Base-by-base conservation (phyloP, 2,113 vertebrate species). In the Girardinichthys multiradiatus region DNA sequence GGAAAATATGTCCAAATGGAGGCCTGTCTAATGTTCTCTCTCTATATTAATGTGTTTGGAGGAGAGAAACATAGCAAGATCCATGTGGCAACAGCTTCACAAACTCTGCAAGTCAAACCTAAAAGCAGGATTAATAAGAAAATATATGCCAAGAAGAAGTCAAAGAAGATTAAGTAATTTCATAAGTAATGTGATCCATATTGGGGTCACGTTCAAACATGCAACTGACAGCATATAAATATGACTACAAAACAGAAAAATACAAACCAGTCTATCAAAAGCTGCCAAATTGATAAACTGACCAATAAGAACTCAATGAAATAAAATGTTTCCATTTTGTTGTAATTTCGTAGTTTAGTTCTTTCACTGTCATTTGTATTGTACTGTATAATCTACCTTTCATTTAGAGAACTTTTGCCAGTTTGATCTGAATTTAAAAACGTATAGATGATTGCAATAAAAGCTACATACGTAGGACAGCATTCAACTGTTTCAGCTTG, bases 1-100 rank as follows among this genome's bases (percentile, higher is more conserved):
- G 57, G 62, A 42, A 86, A 91, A 93, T 90, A 78, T 81, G 69
- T 89, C 83, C 65, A 42, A 87, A 57, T 59, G 80, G 51, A 48
- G 42, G 79, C 76, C 84, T 19, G 77, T 72, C 68, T 73, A 24
- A 72, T 58, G 70, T 83, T 81, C 78, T 84, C 21, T 35, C 24
- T 65, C 77, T 79, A 70, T 70, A 59, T 70, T 80, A 54, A 57
- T 68, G 29, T 72, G 65, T 60, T 80, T 0, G 31, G 31, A 27
- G 31, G 67, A 64, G 68, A 61, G 29, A 42, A 33, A 58, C 42
- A 45, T 57, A 58, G 54, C 62, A 42, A 57, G 57, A 63, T 77
- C 17, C 33, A 35, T 62, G 74, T 68, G 62, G 66, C 58, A 74
- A 66, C 59, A 71, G 63, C 62, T 51, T 63, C n/a, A 68, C 26